phyloP scores from a whole-genome alignment of 2,797 vertebrate genomes.

The Hybognathus amarus region DNA sequence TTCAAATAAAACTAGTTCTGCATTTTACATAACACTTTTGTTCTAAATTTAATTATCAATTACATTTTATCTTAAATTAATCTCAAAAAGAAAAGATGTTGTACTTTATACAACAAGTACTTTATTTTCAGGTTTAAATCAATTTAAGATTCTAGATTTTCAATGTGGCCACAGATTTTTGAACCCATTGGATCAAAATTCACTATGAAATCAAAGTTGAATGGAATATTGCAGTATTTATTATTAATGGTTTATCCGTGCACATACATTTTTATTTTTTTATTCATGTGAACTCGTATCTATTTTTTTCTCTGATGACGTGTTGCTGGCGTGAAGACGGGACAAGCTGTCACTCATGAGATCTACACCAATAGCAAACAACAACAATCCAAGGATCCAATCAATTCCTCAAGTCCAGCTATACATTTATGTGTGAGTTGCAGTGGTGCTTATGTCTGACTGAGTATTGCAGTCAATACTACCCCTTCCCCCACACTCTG shows the following conservation, averaged over 20 bases:
- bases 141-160: not conserved
- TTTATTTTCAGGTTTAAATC: not conserved
- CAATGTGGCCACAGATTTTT: not conserved
- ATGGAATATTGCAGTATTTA: not conserved
- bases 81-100: not conserved
- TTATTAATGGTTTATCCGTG: not conserved
- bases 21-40: not conserved
- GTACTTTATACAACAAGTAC: not conserved
- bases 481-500: conserved; percentile 17
- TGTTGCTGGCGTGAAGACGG: too few relatives aligned
- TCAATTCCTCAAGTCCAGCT: too few relatives aligned
- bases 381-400: too few relatives aligned
- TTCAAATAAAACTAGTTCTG: not conserved
- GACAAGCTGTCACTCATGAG: too few relatives aligned
- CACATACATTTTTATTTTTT: not conserved
- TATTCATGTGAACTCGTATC: too few relatives aligned
- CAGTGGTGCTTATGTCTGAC: not conserved
- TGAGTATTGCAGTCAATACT: not conserved
- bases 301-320: too few relatives aligned
- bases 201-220: not conserved
- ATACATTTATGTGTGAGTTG: not conserved
- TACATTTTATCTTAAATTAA: too few relatives aligned
- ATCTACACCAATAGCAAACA: too few relatives aligned
- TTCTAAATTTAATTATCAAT: not conserved
- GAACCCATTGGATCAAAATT: not conserved